These are phyloP conservation scores for Seriola quinqueradiata DNA, from an alignment of 2,113 vertebrate genomes.

Conservation along the genomic window DNA sequence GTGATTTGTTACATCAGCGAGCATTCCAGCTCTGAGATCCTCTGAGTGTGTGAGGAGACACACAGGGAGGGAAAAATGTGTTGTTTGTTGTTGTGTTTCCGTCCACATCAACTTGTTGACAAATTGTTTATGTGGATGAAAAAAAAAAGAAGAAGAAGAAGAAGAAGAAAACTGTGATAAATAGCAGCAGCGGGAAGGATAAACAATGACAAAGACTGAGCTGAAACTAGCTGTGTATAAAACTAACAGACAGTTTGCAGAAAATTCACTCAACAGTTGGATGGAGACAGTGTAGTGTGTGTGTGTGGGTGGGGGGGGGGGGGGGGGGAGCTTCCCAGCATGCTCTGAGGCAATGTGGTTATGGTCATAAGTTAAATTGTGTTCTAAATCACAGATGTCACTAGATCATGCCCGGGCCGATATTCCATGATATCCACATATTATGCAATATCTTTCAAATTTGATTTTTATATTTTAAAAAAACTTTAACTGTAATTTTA, in stretches of 20 bases:
- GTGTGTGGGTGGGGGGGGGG: too few species aligned
- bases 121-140: slow-evolving; percentile 15
- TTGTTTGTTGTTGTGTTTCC: slow-evolving; percentile 12
- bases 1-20: slow-evolving; percentile 76
- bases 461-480: too few species aligned
- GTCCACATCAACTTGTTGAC: slow-evolving; percentile 11
- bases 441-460: too few species aligned
- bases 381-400: slow-evolving; percentile 1
- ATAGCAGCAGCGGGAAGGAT: slow-evolving; percentile 8
- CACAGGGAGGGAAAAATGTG: neutral
- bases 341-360: neutral
- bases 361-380: neutral
- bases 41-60: slow-evolving; percentile 46
- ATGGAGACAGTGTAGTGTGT: slow-evolving; percentile 1
- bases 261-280: slow-evolving; percentile 32
- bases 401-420: neutral
- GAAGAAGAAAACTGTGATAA: slow-evolving; percentile 1
- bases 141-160: neutral
- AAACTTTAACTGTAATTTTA: too few species aligned
- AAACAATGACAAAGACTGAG: slow-evolving; percentile 21
- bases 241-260: slow-evolving; percentile 5
- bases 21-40: slow-evolving; percentile 69
- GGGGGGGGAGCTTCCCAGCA: neutral
- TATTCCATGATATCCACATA: too few species aligned
- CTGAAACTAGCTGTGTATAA: slow-evolving; percentile 7